These are phyloP conservation scores for Metalampra italica DNA, from an alignment of 2,888 invertebrate genomes.

Conservation along the genomic window DNA sequence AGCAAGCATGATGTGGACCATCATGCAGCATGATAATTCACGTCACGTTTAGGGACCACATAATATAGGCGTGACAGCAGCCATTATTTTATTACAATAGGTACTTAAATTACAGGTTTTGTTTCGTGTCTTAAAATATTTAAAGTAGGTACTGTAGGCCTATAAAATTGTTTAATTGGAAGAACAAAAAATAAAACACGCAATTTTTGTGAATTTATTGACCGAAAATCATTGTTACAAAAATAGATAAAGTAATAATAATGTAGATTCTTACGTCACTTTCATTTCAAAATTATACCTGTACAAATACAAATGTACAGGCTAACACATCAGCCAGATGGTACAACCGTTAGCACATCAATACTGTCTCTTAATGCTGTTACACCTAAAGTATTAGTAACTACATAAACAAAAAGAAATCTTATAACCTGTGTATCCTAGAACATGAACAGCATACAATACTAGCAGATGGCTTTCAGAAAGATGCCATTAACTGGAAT, in stretches of 20 bases:
- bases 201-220: slow-evolving; percentile 45
- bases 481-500: slow-evolving; percentile 28
- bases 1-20: no score
- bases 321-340: slow-evolving; percentile 13
- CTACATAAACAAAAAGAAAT: slow-evolving; percentile 7
- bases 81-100: no score
- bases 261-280: slow-evolving; percentile 44
- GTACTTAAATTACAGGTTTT: no score
- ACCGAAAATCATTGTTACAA: slow-evolving; percentile 64
- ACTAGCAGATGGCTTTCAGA: slow-evolving; percentile 29
- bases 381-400: not conserved
- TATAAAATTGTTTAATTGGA: no score
- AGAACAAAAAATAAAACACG: no score
- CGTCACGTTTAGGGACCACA: no score
- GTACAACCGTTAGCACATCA: slow-evolving; percentile 16
- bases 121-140: no score
- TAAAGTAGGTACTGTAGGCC: no score
- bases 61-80: no score
- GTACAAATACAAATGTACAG: not conserved
- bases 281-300: slow-evolving; percentile 24
- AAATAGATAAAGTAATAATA: slow-evolving; percentile 61
- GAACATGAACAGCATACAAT: slow-evolving; percentile 33
- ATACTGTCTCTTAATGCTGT: slow-evolving; percentile 31
- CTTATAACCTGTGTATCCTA: slow-evolving; percentile 25
- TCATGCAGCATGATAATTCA: no score